These are phyloP conservation scores for Aphrocallistes beatrix DNA, from an alignment of 37 sponge, comb jelly and placozoan species.

Conservation along the genomic window DNA sequence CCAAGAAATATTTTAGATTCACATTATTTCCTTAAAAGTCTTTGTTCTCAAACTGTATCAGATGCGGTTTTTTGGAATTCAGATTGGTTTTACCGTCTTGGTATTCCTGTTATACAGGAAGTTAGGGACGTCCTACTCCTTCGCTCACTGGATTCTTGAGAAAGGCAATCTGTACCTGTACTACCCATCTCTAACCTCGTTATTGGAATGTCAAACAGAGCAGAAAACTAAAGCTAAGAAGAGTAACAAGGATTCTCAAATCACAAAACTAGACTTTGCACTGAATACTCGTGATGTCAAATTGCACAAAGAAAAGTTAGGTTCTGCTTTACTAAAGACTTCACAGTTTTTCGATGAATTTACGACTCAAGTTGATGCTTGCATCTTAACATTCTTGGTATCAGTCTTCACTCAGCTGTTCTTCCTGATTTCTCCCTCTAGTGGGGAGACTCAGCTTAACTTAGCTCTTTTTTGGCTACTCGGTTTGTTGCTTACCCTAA, in stretches of 20 bases:
- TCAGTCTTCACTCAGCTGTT: neutral
- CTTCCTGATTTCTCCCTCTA: neutral
- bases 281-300: neutral
- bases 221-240: neutral
- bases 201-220: neutral
- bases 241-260: neutral
- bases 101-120: neutral
- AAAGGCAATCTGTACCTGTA: neutral
- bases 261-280: neutral
- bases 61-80: neutral
- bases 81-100: neutral
- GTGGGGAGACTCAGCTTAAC: neutral
- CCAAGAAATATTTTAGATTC: too few species aligned
- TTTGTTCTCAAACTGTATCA: neutral
- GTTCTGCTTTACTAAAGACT: neutral
- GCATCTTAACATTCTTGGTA: neutral
- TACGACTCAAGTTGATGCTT: neutral
- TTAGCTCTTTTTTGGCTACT: neutral
- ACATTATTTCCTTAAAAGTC: too few species aligned
- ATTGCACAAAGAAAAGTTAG: neutral
- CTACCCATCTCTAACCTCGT: neutral
- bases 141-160: neutral
- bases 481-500: neutral
- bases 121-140: neutral
- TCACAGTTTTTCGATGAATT: neutral